Conservation (phyloP, 2,113 vertebrate species). For the Aldabrachelys gigantea region DNA sequence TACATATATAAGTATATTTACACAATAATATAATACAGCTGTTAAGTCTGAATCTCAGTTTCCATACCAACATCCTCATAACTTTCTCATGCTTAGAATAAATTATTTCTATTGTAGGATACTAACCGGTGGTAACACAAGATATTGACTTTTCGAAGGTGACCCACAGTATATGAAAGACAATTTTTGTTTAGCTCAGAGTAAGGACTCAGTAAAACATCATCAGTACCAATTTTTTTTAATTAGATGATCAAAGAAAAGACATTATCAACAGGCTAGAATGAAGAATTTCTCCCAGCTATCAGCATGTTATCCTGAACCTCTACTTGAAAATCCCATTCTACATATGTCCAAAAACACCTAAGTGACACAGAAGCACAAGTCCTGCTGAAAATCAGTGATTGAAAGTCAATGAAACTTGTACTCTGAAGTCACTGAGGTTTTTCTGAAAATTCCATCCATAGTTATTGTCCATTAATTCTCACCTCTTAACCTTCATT, state of each 20-base stretch:
- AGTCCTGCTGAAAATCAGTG: not conserved
- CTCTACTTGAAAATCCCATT: not conserved
- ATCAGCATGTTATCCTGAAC: not conserved
- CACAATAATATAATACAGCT: not conserved
- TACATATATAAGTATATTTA: no score
- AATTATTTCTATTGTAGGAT: not conserved
- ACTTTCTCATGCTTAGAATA: not conserved
- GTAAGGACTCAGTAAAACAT: not conserved
- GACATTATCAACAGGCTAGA: not conserved
- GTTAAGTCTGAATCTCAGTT: not conserved
- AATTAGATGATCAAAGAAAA: not conserved
- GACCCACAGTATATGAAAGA: not conserved
- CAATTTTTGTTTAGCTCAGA: not conserved
- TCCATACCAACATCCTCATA: not conserved
- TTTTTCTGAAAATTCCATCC: not conserved
- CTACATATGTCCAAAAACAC: not conserved
- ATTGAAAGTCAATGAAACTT: not conserved
- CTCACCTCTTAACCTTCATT: not conserved
- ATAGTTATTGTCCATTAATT: not conserved
- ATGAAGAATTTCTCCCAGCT: not conserved
- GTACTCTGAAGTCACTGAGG: not conserved
- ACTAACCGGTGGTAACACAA: not conserved
- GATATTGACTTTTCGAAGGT: not conserved
- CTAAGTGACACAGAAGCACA: not conserved
- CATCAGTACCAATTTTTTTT: not conserved